A percentile compares a stretch with the other conserved stretches of the same genome.
phyloP scores from a whole-genome alignment of 1,140 invertebrate genomes.

The Bactericera cockerelli region DNA sequence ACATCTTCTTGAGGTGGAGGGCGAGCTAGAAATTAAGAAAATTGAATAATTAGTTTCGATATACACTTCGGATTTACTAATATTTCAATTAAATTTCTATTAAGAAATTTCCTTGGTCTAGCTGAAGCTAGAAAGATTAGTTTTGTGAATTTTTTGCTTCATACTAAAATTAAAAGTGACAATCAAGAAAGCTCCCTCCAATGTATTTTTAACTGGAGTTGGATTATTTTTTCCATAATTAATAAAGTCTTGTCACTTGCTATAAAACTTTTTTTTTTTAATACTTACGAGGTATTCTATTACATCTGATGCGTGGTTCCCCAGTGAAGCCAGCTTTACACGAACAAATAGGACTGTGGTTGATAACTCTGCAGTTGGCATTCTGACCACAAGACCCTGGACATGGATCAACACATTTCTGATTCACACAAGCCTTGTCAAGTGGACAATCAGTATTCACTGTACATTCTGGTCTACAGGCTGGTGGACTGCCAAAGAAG shows the following conservation, averaged over 20 bases:
- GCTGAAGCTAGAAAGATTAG: not conserved
- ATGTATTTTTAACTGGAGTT: no score
- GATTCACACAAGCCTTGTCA: conserved; percentile 46
- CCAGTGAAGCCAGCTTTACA: conserved; percentile 57
- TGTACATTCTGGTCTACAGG: conserved; percentile 46
- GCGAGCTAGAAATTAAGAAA: not conserved
- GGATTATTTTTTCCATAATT: no score
- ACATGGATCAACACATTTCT: conserved; percentile 50
- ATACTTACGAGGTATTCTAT: no score
- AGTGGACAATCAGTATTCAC: conserved; percentile 47
- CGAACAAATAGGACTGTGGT: conserved; percentile 55
- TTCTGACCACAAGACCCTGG: conserved; percentile 52
- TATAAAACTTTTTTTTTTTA: no score
- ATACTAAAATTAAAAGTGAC: no score
- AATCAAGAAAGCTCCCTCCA: no score
- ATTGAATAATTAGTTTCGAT: not conserved
- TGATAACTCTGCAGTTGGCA: conserved; percentile 54
- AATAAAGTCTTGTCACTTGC: no score
- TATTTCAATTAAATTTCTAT: not conserved
- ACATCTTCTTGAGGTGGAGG: conserved; percentile 10
- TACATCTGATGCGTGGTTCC: conserved; percentile 27
- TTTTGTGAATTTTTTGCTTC: not conserved
- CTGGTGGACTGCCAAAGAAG: conserved; percentile 42
- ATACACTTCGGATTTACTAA: no score
- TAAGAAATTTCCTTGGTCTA: not conserved